Percentiles rank a stretch among this genome's conserved stretches.
These are phyloP conservation scores for Gasterosteus nipponicus DNA, from an alignment of 2,113 vertebrate genomes.

Conservation along the genomic window DNA sequence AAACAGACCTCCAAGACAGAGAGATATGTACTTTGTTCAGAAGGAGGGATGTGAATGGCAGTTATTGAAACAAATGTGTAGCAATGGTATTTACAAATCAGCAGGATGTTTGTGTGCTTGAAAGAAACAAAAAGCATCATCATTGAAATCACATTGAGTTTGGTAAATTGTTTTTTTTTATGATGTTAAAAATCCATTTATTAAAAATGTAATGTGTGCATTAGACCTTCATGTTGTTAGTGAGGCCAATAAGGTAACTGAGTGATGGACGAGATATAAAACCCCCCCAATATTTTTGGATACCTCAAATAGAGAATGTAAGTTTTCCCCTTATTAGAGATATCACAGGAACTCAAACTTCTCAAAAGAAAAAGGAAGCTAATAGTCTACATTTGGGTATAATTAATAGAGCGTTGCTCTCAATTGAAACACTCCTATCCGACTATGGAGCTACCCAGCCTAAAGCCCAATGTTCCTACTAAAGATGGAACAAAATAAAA, in stretches of 20 bases:
- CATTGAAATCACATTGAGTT: not conserved
- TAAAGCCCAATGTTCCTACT: not conserved
- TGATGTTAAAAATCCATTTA: too few relatives aligned
- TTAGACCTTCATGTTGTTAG: not conserved
- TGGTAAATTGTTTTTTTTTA: not conserved
- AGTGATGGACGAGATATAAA: not conserved
- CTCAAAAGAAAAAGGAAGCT: not conserved
- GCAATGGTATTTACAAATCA: conserved; percentile 26
- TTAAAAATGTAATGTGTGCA: not conserved
- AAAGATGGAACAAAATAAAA: not conserved
- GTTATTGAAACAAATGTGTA: conserved; percentile 1
- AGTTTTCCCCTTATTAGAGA: not conserved
- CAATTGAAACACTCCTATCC: not conserved
- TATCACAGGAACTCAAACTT: not conserved
- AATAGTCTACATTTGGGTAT: not conserved
- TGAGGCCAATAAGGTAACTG: too few relatives aligned
- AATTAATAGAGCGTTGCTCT: not conserved
- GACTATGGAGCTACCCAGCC: not conserved
- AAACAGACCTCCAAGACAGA: conserved; percentile 25
- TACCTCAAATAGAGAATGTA: not conserved
- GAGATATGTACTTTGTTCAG: conserved; percentile 41
- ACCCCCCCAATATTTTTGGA: not conserved
- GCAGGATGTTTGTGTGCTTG: conserved; percentile 17
- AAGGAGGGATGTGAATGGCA: conserved; percentile 19
- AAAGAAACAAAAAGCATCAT: not conserved